Conservation (phyloP, 2,113 vertebrate genomes). For the Mormyrus lacerda region DNA sequence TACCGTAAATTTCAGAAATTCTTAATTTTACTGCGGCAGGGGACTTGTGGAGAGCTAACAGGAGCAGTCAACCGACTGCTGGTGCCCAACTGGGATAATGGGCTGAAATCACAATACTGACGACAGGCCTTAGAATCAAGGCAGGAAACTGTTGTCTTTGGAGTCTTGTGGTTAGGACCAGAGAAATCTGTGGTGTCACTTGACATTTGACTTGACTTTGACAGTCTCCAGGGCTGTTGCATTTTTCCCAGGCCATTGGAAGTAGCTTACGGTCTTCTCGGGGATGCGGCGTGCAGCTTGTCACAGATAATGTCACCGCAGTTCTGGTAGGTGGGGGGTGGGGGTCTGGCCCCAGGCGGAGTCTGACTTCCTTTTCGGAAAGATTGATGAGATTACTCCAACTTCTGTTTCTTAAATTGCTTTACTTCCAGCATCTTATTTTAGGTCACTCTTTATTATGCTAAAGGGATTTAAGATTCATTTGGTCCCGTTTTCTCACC, state of each 20-base stretch:
- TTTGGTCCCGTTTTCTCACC: slow-evolving; percentile 35
- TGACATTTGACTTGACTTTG: background rate
- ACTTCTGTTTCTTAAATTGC: background rate
- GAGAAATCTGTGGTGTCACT: background rate
- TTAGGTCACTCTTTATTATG: slow-evolving; percentile 56
- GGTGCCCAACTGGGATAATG: background rate
- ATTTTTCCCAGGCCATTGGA: background rate
- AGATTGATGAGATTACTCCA: background rate
- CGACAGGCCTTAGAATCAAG: background rate
- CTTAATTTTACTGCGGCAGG: background rate
- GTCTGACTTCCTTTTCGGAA: background rate
- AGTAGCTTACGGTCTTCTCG: background rate
- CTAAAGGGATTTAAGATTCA: slow-evolving; percentile 49
- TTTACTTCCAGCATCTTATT: slow-evolving; percentile 52
- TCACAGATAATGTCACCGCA: slow-evolving; percentile 53
- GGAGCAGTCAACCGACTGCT: background rate
- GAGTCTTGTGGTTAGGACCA: background rate
- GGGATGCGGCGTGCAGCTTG: slow-evolving; percentile 52
- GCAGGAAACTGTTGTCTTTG: background rate
- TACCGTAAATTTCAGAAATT: background rate
- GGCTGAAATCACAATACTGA: background rate
- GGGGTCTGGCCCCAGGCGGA: background rate
- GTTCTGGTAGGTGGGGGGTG: background rate
- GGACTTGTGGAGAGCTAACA: background rate
- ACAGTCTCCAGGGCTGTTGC: background rate